Conservation (phyloP, 2,797 vertebrate species). For the Novumbra hubbsi region DNA sequence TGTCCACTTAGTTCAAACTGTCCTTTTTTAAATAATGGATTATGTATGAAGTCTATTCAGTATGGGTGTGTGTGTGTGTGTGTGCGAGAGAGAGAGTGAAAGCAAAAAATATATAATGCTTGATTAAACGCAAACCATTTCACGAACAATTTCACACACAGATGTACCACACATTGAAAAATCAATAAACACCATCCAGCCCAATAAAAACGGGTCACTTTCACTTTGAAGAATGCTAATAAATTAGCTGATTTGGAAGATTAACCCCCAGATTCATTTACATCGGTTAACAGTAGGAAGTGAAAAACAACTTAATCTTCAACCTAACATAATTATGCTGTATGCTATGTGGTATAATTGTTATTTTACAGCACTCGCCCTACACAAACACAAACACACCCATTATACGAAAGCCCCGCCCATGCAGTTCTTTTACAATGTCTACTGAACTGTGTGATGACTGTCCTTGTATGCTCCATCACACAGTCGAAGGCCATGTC, state of each 20-base stretch:
- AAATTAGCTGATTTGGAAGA: background rate
- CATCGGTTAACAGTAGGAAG: background rate
- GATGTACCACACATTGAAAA: slow-evolving; percentile 1
- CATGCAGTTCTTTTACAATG: background rate
- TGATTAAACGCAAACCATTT: slow-evolving; percentile 10
- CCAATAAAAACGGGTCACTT: slow-evolving; percentile 5
- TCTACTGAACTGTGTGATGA: background rate
- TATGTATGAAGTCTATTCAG: background rate
- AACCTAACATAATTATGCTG: background rate
- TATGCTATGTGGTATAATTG: background rate
- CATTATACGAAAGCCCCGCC: background rate
- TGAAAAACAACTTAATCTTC: background rate
- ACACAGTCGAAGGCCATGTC: too few relatives aligned
- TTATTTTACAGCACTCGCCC: background rate
- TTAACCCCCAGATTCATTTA: slow-evolving; percentile 1
- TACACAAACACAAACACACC: background rate
- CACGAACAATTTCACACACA: slow-evolving; percentile 3
- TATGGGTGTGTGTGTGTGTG: slow-evolving; percentile 4
- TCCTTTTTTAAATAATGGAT: background rate
- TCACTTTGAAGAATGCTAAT: slow-evolving; percentile 4
- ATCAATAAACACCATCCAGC: slow-evolving; percentile 12
- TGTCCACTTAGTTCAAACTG: background rate
- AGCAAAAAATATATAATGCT: too few relatives aligned
- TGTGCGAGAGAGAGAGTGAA: background rate
- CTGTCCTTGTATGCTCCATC: too few relatives aligned